phyloP scores from a whole-genome alignment of 2,888 invertebrate genomes.

The Agrilus cyanescens region DNA sequence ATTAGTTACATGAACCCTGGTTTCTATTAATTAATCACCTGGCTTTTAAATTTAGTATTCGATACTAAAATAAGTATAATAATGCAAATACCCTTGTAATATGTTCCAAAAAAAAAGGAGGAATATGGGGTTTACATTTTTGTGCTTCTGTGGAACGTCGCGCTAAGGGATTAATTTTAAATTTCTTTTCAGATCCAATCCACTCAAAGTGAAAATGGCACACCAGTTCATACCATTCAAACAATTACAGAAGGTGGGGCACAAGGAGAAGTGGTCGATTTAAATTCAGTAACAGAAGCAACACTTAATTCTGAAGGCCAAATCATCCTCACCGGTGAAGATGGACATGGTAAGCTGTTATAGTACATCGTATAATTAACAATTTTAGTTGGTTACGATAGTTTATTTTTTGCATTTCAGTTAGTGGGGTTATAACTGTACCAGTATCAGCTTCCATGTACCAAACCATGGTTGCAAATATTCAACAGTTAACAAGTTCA shows the following conservation, averaged over 20 bases:
- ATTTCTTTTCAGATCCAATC: slow-evolving; percentile 45
- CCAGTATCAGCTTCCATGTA: slow-evolving; percentile 93
- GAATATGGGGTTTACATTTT: no score
- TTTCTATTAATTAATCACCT: no score
- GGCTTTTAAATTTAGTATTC: no score
- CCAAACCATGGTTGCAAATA: slow-evolving; percentile 89
- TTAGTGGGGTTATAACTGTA: slow-evolving; percentile 89
- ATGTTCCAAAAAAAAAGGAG: no score
- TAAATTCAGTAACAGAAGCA: slow-evolving; percentile 82
- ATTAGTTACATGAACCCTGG: no score
- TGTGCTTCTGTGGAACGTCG: no score
- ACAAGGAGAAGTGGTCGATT: slow-evolving; percentile 73
- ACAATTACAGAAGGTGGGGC: slow-evolving; percentile 65
- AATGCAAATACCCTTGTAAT: no score
- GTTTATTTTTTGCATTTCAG: slow-evolving; percentile 44
- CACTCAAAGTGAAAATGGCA: slow-evolving; percentile 44
- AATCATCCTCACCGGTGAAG: slow-evolving; percentile 89
- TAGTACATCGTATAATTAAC: background rate
- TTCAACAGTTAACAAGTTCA: slow-evolving; percentile 60
- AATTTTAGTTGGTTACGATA: slow-evolving; percentile 3
- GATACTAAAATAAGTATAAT: no score
- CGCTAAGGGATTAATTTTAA: slow-evolving; percentile 9
- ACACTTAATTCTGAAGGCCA: slow-evolving; percentile 87
- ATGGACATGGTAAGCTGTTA: slow-evolving; percentile 72
- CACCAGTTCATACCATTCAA: slow-evolving; percentile 53